phyloP scores from a whole-genome alignment of 1,140 invertebrate genomes.

The Pinna nobilis region DNA sequence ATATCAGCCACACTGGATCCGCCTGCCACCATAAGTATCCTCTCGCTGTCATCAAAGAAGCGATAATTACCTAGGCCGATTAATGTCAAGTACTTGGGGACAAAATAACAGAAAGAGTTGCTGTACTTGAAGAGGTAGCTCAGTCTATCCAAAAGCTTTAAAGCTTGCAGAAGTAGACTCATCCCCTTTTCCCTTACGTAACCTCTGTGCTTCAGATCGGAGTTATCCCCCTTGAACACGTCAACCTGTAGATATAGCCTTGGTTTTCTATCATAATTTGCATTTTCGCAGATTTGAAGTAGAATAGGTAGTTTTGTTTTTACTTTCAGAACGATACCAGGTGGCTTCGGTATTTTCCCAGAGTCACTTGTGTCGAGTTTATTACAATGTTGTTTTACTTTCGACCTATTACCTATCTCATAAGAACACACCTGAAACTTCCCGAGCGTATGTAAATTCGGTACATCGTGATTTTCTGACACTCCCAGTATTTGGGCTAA shows the following conservation, averaged over 20 bases:
- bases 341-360: not conserved
- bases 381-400: not conserved
- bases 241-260: not conserved
- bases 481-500: not conserved
- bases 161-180: not conserved
- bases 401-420: not conserved
- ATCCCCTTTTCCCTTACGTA: not conserved
- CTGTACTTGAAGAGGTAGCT: not conserved
- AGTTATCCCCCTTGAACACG: not conserved
- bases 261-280: not conserved
- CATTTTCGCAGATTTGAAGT: not conserved
- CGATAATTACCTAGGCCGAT: conserved; percentile 4
- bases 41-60: conserved; percentile 1
- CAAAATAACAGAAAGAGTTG: not conserved
- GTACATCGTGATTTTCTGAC: not conserved
- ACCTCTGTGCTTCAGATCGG: not conserved
- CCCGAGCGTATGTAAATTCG: not conserved
- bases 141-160: conserved; percentile 8
- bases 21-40: not conserved
- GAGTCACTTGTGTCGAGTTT: not conserved
- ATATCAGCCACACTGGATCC: conserved; percentile 3
- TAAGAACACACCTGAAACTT: conserved; percentile 8
- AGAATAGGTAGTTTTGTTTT: not conserved
- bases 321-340: not conserved
- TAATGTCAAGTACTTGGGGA: conserved; percentile 13